These are phyloP conservation scores for Eriocheir sinensis DNA, from an alignment of 1,140 invertebrate species.

Conservation along the genomic window DNA sequence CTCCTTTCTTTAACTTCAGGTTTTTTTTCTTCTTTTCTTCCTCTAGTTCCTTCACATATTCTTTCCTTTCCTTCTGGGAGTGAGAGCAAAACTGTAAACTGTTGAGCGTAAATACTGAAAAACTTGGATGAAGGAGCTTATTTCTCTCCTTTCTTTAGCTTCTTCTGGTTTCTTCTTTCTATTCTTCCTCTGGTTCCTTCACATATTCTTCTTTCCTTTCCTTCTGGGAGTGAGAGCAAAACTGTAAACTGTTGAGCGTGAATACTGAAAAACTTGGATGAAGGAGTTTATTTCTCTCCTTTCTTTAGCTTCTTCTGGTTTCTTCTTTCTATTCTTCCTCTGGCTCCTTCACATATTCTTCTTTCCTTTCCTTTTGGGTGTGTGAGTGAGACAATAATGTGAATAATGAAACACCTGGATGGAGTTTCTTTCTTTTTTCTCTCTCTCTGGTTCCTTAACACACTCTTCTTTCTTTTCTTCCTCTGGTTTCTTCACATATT, in stretches of 20 bases:
- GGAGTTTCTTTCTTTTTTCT: neutral
- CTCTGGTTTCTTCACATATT: neutral
- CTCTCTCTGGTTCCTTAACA: neutral
- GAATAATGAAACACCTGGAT: neutral
- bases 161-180: neutral
- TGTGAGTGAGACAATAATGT: no score
- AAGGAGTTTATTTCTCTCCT: neutral
- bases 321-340: neutral
- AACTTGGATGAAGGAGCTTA: neutral
- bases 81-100: no score
- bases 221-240: no score
- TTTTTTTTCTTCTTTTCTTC: neutral
- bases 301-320: neutral
- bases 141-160: neutral
- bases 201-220: constrained; percentile 11
- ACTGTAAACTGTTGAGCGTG: no score
- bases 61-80: constrained; percentile 20
- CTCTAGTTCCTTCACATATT: neutral
- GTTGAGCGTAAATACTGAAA: no score
- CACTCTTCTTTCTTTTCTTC: constrained; percentile 9
- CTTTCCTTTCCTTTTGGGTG: constrained; percentile 22
- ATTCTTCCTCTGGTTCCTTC: neutral
- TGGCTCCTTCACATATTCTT: neutral
- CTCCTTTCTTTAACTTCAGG: neutral
- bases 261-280: neutral